Conservation (phyloP, 2,888 invertebrate species). For the Monochamus alternatus region DNA sequence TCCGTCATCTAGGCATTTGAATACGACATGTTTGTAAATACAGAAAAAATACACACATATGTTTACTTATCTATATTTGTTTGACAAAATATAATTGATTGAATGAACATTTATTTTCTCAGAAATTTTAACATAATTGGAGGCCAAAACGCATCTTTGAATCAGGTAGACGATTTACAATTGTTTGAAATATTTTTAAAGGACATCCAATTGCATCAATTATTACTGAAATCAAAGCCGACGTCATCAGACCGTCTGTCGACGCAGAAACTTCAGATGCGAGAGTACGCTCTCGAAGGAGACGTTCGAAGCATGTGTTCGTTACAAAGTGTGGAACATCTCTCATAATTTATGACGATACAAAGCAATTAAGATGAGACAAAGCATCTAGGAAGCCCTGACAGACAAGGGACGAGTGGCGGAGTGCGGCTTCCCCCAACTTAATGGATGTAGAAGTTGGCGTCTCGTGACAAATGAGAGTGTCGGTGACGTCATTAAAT, state of each 20-base stretch:
- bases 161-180: too few relatives aligned
- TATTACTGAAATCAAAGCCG: not conserved
- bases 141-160: too few relatives aligned
- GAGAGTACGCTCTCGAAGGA: not conserved
- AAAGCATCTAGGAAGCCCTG: conserved; percentile 50
- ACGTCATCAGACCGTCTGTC: not conserved
- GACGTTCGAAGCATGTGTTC: conserved; percentile 11
- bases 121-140: too few relatives aligned
- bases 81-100: too few relatives aligned
- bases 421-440: conserved; percentile 33
- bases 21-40: too few relatives aligned
- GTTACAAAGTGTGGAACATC: conserved; percentile 20
- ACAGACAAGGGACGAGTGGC: conserved; percentile 48
- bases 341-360: conserved; percentile 47
- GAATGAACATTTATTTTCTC: too few relatives aligned
- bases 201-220: too few relatives aligned
- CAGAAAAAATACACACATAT: too few relatives aligned
- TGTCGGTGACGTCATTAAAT: conserved; percentile 58
- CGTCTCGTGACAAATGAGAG: conserved; percentile 58
- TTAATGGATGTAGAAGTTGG: conserved; percentile 56
- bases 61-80: too few relatives aligned
- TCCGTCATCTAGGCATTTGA: too few relatives aligned
- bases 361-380: conserved; percentile 52
- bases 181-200: too few relatives aligned
- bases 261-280: too few relatives aligned